Base-by-base conservation (phyloP, 2,888 invertebrate genomes). In the Torymus aiolomorphi region DNA sequence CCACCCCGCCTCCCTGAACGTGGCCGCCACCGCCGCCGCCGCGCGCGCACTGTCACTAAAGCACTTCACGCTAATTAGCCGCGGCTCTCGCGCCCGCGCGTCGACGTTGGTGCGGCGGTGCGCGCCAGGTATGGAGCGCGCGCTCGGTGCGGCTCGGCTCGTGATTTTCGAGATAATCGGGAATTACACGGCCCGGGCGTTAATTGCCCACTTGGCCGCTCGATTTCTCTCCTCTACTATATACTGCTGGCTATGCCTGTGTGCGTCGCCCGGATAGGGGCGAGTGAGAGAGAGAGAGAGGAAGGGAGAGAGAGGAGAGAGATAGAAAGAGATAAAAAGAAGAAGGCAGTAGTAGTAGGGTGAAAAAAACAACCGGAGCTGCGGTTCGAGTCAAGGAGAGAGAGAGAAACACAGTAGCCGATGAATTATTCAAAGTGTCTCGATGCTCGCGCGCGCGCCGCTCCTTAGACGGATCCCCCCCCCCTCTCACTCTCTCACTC, bases 161-260 rank as follows among this genome's bases (percentile, higher is more conserved):
- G 84, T 85, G 83, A 84, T 84, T 85, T 85, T 83, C 79, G 82
- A 80, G 84, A 84, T 85, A 84, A 85, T 85, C 83, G 84, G 81
- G 83, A 85, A 85, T 85, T 85, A 84, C 82, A 83, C 81, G 78
- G 76, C 74, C 24, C 51, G 67, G 56, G 62, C 69, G 79, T 76
- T 81, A 76, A 79, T 81, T 81, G 78, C 78, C 72, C 76, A 79
- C 81, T 72, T 76, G 72, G 62, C 20, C 42, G 62, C 65, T 78
- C 70, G 59, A 70, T 77, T 62, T 73, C 61, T 67, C 72, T 31
- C 31, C 8, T 8, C 31, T 31, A 20, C 20, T 20, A 20, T 2
- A 31, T 31, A 31, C 31, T 3, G 31, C 31, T 31, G 31, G 31
- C 8, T 3, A 8, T 31, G 31, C 31, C 31, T 31, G 31, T 31